Evolutionary conservation across 1,140 invertebrate species (phyloP).

Genomic region (Drosophila eugracilis): DNA sequence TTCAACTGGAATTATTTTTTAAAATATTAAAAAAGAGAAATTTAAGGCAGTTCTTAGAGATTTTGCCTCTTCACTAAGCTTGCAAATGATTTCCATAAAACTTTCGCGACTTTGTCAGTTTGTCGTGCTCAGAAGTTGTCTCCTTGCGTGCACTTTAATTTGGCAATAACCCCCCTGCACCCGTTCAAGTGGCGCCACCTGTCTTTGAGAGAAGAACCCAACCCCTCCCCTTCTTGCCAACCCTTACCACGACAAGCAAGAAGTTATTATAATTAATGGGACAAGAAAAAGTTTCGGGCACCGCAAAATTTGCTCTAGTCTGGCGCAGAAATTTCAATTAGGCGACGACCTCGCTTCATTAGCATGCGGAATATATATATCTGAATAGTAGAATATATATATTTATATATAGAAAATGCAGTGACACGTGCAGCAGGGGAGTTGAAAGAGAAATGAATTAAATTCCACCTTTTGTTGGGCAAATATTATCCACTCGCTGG

Average conservation of each 20-base stretch:
- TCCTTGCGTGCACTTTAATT: slow-evolving; percentile 26
- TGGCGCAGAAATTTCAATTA: slow-evolving; percentile 38
- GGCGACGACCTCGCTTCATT: slow-evolving; percentile 34
- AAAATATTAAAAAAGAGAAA: neutral
- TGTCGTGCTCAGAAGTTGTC: slow-evolving; percentile 19
- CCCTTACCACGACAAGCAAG: slow-evolving; percentile 27
- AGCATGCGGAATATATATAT: slow-evolving; percentile 8
- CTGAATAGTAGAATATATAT: neutral
- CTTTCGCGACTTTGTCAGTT: neutral
- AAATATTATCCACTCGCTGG: slow-evolving; percentile 19
- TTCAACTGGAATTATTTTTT: too few species aligned
- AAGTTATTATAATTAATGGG: slow-evolving; percentile 44
- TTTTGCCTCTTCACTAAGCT: neutral
- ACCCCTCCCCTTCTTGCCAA: neutral
- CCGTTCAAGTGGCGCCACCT: too few species aligned
- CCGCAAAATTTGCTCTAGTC: slow-evolving; percentile 11
- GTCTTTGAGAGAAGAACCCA: too few species aligned
- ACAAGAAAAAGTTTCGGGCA: slow-evolving; percentile 6
- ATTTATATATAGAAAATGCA: neutral
- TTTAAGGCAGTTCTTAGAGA: neutral
- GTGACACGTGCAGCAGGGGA: neutral
- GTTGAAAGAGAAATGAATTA: slow-evolving; percentile 17
- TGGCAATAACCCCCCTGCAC: slow-evolving; percentile 3
- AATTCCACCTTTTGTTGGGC: slow-evolving; percentile 21
- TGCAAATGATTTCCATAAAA: neutral